Conservation (phyloP, 2,797 vertebrate genomes). For the Mormyrops boulengeri region DNA sequence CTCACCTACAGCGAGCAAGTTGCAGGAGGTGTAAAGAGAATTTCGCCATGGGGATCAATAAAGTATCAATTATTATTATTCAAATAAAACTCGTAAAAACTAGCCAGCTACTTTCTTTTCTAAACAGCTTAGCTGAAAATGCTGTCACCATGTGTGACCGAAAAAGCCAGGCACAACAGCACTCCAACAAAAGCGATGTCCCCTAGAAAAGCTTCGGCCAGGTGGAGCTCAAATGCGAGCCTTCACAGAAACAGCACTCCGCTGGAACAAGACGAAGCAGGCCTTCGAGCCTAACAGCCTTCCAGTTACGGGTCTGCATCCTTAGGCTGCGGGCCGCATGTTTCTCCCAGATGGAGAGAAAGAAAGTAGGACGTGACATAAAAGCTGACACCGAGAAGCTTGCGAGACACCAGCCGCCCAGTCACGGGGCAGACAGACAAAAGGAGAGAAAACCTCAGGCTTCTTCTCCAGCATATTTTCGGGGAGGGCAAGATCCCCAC, state of each 20-base stretch:
- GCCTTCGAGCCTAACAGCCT: not conserved
- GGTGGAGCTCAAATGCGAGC: not conserved
- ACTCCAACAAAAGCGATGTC: not conserved
- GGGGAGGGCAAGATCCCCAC: not conserved
- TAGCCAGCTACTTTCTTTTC: not conserved
- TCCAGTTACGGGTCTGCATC: not conserved
- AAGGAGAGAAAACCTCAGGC: not conserved
- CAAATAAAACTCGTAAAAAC: not conserved
- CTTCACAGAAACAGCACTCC: not conserved
- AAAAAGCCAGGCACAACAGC: not conserved
- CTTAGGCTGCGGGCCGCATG: not conserved
- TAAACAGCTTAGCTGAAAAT: not conserved
- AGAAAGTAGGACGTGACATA: not conserved
- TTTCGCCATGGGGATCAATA: not conserved
- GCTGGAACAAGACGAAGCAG: not conserved
- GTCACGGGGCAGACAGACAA: not conserved
- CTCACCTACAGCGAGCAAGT: not conserved
- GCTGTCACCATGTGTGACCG: not conserved
- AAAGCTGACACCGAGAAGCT: not conserved
- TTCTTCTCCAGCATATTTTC: not conserved
- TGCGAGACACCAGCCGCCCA: not conserved
- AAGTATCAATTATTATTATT: not conserved
- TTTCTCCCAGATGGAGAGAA: not conserved
- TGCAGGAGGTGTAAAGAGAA: not conserved
- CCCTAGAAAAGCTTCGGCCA: not conserved